These are phyloP conservation scores for Stramonita haemastoma DNA, from an alignment of 2,888 invertebrate species.

Conservation along the genomic window DNA sequence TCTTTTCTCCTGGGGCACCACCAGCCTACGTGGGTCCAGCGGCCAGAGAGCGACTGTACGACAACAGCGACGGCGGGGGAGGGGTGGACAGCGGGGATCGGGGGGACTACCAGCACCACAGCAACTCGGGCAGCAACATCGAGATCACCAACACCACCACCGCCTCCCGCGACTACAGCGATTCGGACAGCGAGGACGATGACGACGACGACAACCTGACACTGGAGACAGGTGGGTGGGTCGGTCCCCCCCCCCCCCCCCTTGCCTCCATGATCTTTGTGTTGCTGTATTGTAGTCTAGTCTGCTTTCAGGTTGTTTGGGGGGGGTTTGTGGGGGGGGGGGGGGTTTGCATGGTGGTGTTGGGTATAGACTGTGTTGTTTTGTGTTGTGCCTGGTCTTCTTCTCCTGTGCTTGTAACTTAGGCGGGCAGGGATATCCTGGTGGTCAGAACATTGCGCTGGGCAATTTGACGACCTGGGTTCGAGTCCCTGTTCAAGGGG, in stretches of 20 bases:
- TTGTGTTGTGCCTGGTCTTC: too few relatives aligned
- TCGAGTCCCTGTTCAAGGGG: too few relatives aligned
- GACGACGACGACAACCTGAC: conserved; percentile 59
- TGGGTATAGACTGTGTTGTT: too few relatives aligned
- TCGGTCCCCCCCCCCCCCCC: too few relatives aligned
- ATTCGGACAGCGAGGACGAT: conserved; percentile 62
- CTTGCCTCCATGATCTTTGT: neutral
- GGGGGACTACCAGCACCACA: conserved; percentile 19
- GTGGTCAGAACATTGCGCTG: too few relatives aligned
- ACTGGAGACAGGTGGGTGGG: conserved; percentile 57
- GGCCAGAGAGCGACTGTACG: conserved; percentile 6
- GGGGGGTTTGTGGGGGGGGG: too few relatives aligned
- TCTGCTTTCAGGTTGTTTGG: too few relatives aligned
- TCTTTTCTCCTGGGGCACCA: conserved; percentile 34
- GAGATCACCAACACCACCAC: conserved; percentile 43
- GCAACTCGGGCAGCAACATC: neutral
- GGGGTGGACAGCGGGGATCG: conserved; percentile 25
- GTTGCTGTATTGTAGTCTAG: neutral
- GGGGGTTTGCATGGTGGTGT: too few relatives aligned
- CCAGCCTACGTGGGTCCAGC: conserved; percentile 54
- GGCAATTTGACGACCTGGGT: too few relatives aligned
- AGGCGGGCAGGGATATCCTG: too few relatives aligned
- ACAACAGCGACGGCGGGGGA: neutral
- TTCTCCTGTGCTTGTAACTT: too few relatives aligned
- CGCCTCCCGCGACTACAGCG: conserved; percentile 57